These are phyloP conservation scores for Menura novaehollandiae DNA, from an alignment of 2,113 vertebrate species.

Conservation along the genomic window DNA sequence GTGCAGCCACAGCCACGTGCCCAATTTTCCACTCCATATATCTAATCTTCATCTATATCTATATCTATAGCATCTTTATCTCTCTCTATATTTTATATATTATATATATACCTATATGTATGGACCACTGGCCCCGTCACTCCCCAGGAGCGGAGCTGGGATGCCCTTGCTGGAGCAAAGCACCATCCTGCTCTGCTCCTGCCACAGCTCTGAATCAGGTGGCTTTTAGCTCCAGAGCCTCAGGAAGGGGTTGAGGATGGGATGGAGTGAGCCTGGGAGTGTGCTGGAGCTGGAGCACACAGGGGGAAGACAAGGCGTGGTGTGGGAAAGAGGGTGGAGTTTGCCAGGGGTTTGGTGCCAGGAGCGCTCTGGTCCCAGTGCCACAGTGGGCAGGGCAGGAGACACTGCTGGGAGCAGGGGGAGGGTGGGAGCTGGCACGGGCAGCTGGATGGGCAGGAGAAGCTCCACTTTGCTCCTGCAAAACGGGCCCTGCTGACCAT, in stretches of 20 bases:
- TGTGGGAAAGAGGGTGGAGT: not conserved
- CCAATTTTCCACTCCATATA: not conserved
- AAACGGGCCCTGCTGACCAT: not conserved
- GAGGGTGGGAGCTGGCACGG: not conserved
- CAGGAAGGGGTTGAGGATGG: not conserved
- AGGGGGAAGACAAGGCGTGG: not conserved
- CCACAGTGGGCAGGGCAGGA: accelerated
- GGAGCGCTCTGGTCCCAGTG: not conserved
- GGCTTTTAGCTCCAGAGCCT: not conserved
- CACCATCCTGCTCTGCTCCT: not conserved
- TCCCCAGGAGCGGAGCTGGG: not conserved
- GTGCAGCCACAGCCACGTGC: accelerated
- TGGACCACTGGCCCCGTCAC: not conserved
- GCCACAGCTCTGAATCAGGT: not conserved
- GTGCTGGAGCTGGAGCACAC: accelerated
- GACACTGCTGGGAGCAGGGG: not conserved
- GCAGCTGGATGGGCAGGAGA: not conserved
- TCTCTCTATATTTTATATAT: not conserved
- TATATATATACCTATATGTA: too few relatives aligned
- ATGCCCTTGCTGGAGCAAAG: not conserved
- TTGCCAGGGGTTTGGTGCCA: not conserved
- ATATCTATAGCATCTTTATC: too few relatives aligned
- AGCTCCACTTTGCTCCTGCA: not conserved
- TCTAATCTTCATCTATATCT: not conserved
- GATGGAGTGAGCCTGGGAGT: not conserved